Base-by-base conservation (phyloP, 2,113 vertebrate species). In the Pollachius pollachius region DNA sequence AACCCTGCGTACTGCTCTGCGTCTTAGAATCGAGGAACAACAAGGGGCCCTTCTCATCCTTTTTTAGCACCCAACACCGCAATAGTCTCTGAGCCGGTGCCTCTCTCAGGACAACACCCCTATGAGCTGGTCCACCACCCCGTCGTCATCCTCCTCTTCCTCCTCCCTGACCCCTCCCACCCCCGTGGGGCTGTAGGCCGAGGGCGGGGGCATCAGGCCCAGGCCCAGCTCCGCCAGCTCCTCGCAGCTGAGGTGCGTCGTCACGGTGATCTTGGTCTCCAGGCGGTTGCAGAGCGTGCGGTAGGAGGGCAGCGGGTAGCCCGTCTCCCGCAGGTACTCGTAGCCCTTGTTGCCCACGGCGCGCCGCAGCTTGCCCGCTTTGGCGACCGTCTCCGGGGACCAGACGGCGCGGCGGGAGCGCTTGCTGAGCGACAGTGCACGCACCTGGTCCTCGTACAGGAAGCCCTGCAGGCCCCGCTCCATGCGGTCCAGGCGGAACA, bases 391-490 rank as follows among this genome's bases (percentile, higher is more conserved):
- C 69, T 92, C 89, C 0, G 91, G 90, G 12, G 91, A 93, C 92
- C 93, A 94, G 54, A 93, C 91, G 0, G 92, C 93, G 3, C 93
- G 87, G 0, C 93, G 86, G 1, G 93, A 93, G 21, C 90, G 91
- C 69, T 93, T 93, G 64, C 85, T 87, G 71, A 94, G 86, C 19
- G 92, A 91, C 58, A 94, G 75, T 5, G 93, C 91, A 0, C 93
- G 90, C 59, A 94, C 89, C 82, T 94, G 93, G 68, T 94, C 93
- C 81, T 94, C 93, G 1, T 77, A 92, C 66, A 94, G 81, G 60
- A 94, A 94, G 82, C 86, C 91, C 76, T 92, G 92, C 13, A 94
- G 89, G 21, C 93, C 90, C 70, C 89, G 93, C 73, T 94, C 93
- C 6, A 94, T 90, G 19, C 89, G 88, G 70, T 90, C 88, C 1